Base-by-base conservation (phyloP, 2,888 invertebrate species). In the Bhutanitis thaidina region DNA sequence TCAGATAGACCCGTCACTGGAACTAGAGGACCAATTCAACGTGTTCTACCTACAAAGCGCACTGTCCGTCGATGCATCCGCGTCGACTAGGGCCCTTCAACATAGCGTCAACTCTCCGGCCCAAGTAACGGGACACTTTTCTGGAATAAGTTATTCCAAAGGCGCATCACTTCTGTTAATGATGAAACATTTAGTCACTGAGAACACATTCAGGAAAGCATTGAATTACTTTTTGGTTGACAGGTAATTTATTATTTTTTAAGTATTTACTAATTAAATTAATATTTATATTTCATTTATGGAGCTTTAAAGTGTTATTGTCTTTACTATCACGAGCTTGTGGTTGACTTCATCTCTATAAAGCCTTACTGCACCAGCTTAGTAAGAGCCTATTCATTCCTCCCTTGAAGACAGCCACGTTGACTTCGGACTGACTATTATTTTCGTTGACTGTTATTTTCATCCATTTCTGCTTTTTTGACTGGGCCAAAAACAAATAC, bases 21-120 rank as follows among this genome's bases (percentile, higher is more conserved):
- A 93, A 38, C 69, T 95, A 44, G 91, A 91, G 55, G 91, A 93
- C 13, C 94, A 95, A 70, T 95, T 95, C 68, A 92, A 93, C 15
- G 84, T 93, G 0, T 92, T 93, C 62, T 93, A 94, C 59, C 50
- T 95, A 0, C 95, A 95, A 62, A 78, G 81, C 1, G 93, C 93
- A 0, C 79, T 95, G 43, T 80, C 77, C 0, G 62, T 77, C 2
- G 89, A 89, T 49, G 62, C 80, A 0, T 57, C 69, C 0, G 55
- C 56, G 0, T 38, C 38, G 13, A 91, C 92, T 0, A 91, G 92
- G 61, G 91, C 95, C 0, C 77, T 95, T 49, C 91, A 90, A 25
- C 86, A 91, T 39, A 66, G 75, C 0, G 93, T 93, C 0, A 89
- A 90, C 52, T 91, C 91, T 0, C 93, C 93, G 0, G 62, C 81